These are phyloP conservation scores for Drosophila equinoxialis DNA, from an alignment of 1,140 invertebrate genomes.

Conservation along the genomic window DNA sequence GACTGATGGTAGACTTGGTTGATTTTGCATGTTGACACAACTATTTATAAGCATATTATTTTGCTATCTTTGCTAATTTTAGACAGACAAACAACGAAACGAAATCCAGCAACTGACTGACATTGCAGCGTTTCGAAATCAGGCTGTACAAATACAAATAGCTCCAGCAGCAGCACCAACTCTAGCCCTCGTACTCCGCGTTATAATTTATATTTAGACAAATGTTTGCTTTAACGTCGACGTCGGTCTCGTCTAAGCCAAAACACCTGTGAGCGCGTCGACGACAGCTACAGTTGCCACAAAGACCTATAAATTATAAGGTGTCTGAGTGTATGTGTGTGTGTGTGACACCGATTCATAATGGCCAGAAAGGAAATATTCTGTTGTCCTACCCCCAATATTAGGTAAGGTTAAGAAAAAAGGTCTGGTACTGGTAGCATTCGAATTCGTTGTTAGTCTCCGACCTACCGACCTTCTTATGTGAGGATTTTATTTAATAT, in stretches of 20 bases:
- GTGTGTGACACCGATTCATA: conserved; percentile 13
- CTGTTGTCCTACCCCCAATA: conserved; percentile 6
- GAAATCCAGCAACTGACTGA: conserved; percentile 59
- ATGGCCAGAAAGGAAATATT: neutral
- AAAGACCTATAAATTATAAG: conserved; percentile 20
- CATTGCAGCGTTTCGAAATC: conserved; percentile 62
- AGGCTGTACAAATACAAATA: conserved; percentile 64
- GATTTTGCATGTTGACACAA: conserved; percentile 64
- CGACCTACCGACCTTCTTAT: neutral
- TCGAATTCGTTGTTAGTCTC: neutral
- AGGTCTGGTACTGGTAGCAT: neutral
- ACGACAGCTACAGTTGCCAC: conserved; percentile 4
- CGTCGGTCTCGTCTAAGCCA: conserved; percentile 26
- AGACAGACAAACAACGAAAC: conserved; percentile 56
- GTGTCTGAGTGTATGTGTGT: neutral
- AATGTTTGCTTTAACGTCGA: conserved; percentile 41
- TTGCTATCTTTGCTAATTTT: conserved; percentile 75
- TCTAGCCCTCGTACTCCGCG: conserved; percentile 24
- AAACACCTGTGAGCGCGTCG: conserved; percentile 55
- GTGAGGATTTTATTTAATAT: neutral
- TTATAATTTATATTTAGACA: conserved; percentile 54
- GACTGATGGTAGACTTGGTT: conserved; percentile 35
- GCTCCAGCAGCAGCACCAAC: conserved; percentile 17
- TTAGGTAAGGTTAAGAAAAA: neutral
- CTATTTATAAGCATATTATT: conserved; percentile 72